phyloP scores from a whole-genome alignment of 2,113 vertebrate species.

The Cinclus mexicanus region DNA sequence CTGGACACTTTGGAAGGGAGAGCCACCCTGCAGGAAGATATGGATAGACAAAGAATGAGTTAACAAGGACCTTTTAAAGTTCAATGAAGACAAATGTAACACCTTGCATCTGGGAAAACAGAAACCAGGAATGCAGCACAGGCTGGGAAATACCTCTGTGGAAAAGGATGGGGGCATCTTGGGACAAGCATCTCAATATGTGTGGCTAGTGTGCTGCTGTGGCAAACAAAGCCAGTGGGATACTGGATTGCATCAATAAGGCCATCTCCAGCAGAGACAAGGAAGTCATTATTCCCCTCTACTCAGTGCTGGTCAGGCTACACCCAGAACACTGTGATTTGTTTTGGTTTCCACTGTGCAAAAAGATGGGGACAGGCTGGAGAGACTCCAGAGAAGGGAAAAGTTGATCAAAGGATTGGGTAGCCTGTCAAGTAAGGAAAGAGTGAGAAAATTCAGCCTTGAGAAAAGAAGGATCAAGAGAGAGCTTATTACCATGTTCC shows the following conservation, averaged over 20 bases:
- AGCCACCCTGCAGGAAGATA: not conserved
- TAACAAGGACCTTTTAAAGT: not conserved
- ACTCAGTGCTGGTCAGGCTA: not conserved
- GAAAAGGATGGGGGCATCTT: not conserved
- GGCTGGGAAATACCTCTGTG: not conserved
- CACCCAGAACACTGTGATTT: rapidly evolving
- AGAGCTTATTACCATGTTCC: not conserved
- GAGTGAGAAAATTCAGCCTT: not conserved
- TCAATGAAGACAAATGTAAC: not conserved
- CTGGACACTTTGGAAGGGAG: not conserved
- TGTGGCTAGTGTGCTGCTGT: not conserved
- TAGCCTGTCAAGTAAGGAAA: not conserved
- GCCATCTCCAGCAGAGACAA: not conserved
- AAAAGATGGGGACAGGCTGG: not conserved
- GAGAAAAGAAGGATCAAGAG: not conserved
- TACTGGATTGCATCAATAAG: not conserved
- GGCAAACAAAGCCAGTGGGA: not conserved
- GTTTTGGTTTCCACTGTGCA: not conserved
- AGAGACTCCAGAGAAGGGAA: not conserved
- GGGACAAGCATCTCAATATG: not conserved
- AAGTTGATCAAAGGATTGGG: not conserved
- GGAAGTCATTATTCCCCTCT: not conserved
- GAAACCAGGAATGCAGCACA: not conserved
- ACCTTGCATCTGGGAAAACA: not conserved
- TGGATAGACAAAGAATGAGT: not conserved